Evolutionary conservation across 37 sponge, comb jelly and placozoan species (phyloP).

Genomic region (Ephydatia muelleri): DNA sequence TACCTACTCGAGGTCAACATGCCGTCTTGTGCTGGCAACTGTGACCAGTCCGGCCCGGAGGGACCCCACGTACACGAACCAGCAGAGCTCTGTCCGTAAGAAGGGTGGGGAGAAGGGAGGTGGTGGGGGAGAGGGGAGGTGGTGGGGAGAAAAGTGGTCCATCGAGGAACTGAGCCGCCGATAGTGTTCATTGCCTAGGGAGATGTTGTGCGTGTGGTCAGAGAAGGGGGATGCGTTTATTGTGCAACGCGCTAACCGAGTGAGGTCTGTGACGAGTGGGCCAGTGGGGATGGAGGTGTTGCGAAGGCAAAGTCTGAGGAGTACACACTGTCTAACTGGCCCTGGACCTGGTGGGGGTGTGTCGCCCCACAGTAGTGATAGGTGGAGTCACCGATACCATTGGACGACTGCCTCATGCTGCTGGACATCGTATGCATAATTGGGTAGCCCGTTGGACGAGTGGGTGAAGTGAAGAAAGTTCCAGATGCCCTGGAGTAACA

Average conservation of each 20-base stretch:
- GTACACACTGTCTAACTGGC: background rate
- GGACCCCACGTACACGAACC: background rate
- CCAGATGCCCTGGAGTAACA: background rate
- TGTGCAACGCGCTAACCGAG: background rate
- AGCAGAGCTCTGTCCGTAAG: background rate
- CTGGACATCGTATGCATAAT: background rate
- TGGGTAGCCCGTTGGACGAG: background rate
- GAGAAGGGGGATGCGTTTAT: background rate
- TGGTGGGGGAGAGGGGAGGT: too few species aligned
- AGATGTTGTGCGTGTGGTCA: background rate
- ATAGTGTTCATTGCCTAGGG: background rate
- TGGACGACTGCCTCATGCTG: background rate
- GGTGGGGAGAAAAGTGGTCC: background rate
- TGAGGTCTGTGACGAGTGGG: background rate
- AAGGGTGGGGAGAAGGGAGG: background rate
- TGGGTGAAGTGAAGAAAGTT: too few species aligned
- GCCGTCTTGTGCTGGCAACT: background rate
- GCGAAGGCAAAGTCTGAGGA: background rate
- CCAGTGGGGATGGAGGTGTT: background rate
- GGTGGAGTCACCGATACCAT: background rate
- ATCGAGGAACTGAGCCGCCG: background rate
- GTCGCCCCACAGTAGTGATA: background rate
- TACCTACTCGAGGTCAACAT: background rate
- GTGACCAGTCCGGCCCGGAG: background rate
- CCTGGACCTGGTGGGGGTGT: background rate